Evolutionary conservation across 1,140 invertebrate genomes (phyloP).

Genomic region (Diorhabda elongata): DNA sequence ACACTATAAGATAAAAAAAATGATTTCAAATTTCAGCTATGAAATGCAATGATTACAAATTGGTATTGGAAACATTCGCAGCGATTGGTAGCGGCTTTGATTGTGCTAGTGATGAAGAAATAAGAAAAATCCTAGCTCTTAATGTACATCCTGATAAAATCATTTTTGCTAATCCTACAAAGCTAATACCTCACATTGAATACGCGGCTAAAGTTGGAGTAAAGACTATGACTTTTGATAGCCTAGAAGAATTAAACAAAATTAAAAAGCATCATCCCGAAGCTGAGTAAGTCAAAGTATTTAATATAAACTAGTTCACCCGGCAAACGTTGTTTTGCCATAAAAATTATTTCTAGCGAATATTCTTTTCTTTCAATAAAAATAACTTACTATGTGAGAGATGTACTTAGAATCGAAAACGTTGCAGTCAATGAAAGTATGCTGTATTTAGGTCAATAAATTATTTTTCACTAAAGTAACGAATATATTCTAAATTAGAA

Average conservation of each 20-base stretch:
- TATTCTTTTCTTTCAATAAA: too few species aligned
- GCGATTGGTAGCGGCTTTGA: constrained; percentile 88
- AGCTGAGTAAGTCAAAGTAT: constrained; percentile 62
- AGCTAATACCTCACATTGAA: constrained; percentile 86
- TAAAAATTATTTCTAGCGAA: too few species aligned
- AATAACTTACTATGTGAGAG: neutral
- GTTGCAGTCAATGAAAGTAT: neutral
- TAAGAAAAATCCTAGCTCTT: constrained; percentile 74
- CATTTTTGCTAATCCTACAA: constrained; percentile 97
- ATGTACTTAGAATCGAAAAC: neutral
- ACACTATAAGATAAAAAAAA: too few species aligned
- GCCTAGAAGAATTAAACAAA: constrained; percentile 89
- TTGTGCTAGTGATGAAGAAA: constrained; percentile 92
- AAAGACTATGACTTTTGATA: constrained; percentile 90
- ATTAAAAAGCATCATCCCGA: constrained; percentile 77
- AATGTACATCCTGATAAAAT: constrained; percentile 78
- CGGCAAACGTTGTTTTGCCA: too few species aligned
- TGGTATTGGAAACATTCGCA: constrained; percentile 78
- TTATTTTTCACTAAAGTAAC: too few species aligned
- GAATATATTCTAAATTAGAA: too few species aligned
- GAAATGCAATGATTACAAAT: constrained; percentile 88
- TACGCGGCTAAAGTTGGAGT: constrained; percentile 77
- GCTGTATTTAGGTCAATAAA: too few species aligned
- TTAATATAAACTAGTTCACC: too few species aligned
- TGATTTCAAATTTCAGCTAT: constrained; percentile 65